These are phyloP conservation scores for Drepana arcuata DNA, from an alignment of 1,140 invertebrate species.

Conservation along the genomic window DNA sequence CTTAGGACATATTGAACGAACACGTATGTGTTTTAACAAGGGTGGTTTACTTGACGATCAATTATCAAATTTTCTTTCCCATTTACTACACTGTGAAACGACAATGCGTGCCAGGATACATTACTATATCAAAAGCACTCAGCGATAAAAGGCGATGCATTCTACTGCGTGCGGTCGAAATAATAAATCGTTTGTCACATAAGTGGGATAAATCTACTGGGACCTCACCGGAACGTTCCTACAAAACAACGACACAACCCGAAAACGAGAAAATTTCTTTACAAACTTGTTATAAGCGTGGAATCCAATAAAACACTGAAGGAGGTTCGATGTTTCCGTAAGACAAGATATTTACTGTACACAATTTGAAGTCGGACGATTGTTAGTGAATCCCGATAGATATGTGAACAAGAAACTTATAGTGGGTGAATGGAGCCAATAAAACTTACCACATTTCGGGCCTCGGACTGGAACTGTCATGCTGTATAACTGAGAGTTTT, in stretches of 20 bases:
- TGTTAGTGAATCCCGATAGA: constrained; percentile 36
- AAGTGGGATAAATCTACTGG: too few relatives aligned
- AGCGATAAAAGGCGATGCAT: too few relatives aligned
- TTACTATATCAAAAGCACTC: too few relatives aligned
- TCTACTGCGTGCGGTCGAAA: too few relatives aligned
- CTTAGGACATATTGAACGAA: too few relatives aligned
- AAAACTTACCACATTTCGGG: constrained; percentile 43
- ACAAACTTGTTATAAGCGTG: constrained; percentile 33
- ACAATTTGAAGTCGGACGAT: constrained; percentile 37
- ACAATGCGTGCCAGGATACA: too few relatives aligned
- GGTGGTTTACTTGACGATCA: too few relatives aligned
- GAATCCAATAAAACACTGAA: constrained; percentile 43
- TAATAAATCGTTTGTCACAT: too few relatives aligned
- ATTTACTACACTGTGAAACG: too few relatives aligned
- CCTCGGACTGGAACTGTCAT: constrained; percentile 31
- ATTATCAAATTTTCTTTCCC: too few relatives aligned
- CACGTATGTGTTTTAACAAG: too few relatives aligned
- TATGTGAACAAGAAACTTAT: constrained; percentile 44
- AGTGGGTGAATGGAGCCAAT: constrained; percentile 43
- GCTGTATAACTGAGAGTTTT: constrained; percentile 25
- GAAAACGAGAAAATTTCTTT: constrained; percentile 14
- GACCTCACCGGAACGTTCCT: too few relatives aligned
- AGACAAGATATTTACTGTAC: constrained; percentile 45
- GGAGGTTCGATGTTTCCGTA: constrained; percentile 40
- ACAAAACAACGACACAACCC: constrained; percentile 3